Evolutionary conservation across 2,113 vertebrate species (phyloP).

Genomic region (Xenopus borealis): DNA sequence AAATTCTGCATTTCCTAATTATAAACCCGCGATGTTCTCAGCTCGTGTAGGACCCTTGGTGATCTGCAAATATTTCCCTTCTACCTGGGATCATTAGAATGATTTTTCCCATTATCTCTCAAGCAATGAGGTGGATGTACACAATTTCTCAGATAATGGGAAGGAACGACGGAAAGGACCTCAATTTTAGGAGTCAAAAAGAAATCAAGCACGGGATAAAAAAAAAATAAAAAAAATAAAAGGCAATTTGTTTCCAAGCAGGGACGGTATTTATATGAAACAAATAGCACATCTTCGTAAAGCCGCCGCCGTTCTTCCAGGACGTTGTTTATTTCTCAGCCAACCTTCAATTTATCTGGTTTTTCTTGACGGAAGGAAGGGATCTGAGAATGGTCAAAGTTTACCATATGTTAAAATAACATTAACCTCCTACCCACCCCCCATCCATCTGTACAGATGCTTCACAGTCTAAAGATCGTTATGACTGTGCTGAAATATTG

Average conservation of each 20-base stretch:
- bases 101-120: no score
- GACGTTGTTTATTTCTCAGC: background rate
- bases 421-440: constrained; percentile 33
- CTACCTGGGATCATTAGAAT: no score
- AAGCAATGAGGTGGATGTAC: no score
- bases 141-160: no score
- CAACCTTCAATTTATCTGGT: background rate
- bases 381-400: constrained; percentile 25
- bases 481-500: constrained; percentile 26
- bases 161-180: background rate
- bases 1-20: constrained; percentile 68
- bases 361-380: background rate
- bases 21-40: constrained; percentile 33
- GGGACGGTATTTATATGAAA: background rate
- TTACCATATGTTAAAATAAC: constrained; percentile 34
- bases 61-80: no score
- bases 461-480: constrained; percentile 38
- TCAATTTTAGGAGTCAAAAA: no score
- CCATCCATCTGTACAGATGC: constrained; percentile 37
- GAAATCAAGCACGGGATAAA: no score
- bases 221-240: no score
- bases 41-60: no score
- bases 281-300: background rate
- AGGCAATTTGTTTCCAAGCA: no score
- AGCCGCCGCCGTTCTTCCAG: background rate